phyloP scores from a whole-genome alignment of 2,797 vertebrate genomes.

The Cyprinella venusta region DNA sequence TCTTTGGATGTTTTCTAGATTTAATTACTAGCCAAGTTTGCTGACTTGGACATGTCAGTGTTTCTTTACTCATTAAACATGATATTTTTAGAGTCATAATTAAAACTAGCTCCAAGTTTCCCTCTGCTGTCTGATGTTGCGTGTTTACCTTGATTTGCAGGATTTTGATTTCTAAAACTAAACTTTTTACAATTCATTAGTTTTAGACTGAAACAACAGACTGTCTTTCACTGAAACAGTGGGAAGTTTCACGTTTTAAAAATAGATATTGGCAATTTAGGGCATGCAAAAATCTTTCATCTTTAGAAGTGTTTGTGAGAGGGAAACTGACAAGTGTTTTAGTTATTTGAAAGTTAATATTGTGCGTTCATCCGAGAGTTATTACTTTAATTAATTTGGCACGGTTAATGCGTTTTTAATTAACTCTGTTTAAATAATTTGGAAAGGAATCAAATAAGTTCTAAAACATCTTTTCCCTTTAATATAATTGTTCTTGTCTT shows the following conservation, averaged over 20 bases:
- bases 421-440: conserved; percentile 12
- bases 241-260: conserved; percentile 16
- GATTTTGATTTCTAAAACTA: neutral
- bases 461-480: neutral
- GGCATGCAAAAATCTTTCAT: conserved; percentile 11
- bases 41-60: neutral
- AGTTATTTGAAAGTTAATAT: conserved; percentile 17
- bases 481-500: neutral
- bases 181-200: neutral
- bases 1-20: neutral
- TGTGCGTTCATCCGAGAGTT: neutral
- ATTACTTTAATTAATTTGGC: conserved; percentile 33
- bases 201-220: neutral
- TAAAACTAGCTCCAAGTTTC: too few species aligned
- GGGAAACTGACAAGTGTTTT: neutral
- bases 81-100: too few species aligned
- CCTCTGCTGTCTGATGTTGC: neutral
- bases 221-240: conserved; percentile 19
- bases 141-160: neutral
- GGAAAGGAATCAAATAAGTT: conserved; percentile 27
- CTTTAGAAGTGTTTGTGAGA: conserved; percentile 8
- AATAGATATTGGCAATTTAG: conserved; percentile 6
- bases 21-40: neutral
- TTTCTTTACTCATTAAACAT: conserved; percentile 22
- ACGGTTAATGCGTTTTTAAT: conserved; percentile 12